These are phyloP conservation scores for Ondatra zibethicus DNA, from an alignment of 2,113 vertebrate genomes.

Conservation along the genomic window DNA sequence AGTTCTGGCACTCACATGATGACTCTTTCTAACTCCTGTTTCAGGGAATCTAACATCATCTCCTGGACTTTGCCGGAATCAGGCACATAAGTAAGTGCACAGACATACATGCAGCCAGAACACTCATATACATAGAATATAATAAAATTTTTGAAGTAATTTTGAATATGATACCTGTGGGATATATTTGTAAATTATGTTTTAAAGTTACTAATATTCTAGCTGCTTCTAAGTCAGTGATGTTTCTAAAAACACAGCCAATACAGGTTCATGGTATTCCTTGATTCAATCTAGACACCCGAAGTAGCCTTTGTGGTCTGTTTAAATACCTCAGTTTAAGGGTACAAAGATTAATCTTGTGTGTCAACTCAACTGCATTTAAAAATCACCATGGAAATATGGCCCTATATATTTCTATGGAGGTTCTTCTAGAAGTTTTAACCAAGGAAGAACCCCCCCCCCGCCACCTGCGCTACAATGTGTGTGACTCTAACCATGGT, in stretches of 20 bases:
- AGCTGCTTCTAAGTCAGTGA: neutral
- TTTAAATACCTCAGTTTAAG: conserved; percentile 7
- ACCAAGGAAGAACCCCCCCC: neutral
- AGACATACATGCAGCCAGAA: neutral
- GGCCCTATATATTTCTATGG: neutral
- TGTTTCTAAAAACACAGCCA: neutral
- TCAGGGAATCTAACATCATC: neutral
- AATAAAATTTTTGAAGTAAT: neutral
- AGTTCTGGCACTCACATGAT: neutral
- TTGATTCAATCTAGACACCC: neutral
- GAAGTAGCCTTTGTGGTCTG: neutral
- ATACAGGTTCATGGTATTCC: neutral
- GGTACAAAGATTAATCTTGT: neutral
- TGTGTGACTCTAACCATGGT: neutral
- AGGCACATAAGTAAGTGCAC: neutral
- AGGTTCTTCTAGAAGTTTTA: neutral
- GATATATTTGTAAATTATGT: neutral
- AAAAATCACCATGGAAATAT: neutral
- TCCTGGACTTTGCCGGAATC: neutral
- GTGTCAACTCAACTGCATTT: neutral
- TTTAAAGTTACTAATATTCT: neutral
- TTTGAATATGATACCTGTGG: neutral
- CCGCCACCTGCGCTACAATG: no score
- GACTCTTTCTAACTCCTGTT: neutral
- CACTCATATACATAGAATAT: neutral